Conservation (phyloP, 2,888 invertebrate genomes). For the Molorchus minor region DNA sequence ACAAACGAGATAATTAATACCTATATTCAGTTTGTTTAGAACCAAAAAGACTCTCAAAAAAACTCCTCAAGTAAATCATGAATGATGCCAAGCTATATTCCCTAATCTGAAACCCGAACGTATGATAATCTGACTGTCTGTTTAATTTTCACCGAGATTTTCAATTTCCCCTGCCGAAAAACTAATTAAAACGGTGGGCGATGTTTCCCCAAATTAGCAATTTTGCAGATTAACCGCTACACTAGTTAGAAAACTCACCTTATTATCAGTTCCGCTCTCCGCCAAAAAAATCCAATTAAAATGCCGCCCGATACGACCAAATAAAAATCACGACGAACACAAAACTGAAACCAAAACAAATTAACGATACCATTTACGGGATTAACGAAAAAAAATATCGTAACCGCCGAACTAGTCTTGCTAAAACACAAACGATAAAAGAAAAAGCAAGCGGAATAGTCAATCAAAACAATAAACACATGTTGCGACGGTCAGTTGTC, state of each 20-base stretch:
- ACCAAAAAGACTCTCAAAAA: no score
- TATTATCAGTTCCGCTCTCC: background rate
- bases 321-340: slow-evolving; percentile 15
- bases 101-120: background rate
- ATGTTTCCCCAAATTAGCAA: background rate
- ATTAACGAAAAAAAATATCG: slow-evolving; percentile 2
- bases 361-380: background rate
- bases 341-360: slow-evolving; percentile 12
- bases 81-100: no score
- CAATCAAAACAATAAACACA: slow-evolving; percentile 26
- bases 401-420: background rate
- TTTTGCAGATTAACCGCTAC: background rate
- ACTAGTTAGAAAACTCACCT: slow-evolving; percentile 7
- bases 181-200: background rate
- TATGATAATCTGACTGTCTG: slow-evolving; percentile 1
- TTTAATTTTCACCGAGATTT: slow-evolving; percentile 13
- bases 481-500: slow-evolving; percentile 10
- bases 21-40: no score
- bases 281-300: slow-evolving; percentile 13
- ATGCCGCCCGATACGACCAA: slow-evolving; percentile 6
- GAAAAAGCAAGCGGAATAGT: background rate
- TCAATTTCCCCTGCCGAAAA: slow-evolving; percentile 1
- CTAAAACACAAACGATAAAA: background rate
- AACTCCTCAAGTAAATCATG: no score
- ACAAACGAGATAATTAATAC: no score